Base-by-base conservation (phyloP, 1,140 invertebrate species). In the Euwallacea similis region DNA sequence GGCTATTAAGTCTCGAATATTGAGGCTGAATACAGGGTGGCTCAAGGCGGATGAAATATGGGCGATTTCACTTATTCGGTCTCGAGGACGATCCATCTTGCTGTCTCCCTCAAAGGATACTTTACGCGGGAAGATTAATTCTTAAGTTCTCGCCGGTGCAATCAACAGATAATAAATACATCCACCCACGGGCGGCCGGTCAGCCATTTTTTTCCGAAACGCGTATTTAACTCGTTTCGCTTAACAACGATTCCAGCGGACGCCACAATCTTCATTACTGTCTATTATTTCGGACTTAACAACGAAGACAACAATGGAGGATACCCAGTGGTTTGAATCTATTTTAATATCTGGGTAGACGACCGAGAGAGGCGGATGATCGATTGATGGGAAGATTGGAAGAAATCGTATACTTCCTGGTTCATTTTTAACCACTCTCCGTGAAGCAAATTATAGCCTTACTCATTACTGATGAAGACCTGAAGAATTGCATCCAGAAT, bases 81-180 rank as follows among this genome's bases (percentile, higher is more conserved):
- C 55, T 33, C 65, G 68, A 72, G 67, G 63, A 68, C 65, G 47
- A 71, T 72, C 71, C 33, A 67, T 72, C 71, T 72, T 62, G 13
- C 65, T 68, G 71, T 68, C 71, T 63, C 46, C 53, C 54, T 47
- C 50, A 62, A 72, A 72, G 56, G 65, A 55, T 62, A 66, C 61
- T 71, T 71, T 71, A 66, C 63, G 55, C 33, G 42, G 44, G 58
- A 68, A 68, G 71, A 72, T 72, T 72, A 72, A 72, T 72, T 68
- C 68, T 42, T 42, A 67, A 42, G 43, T 68, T 68, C 59, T 72
- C 56, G 60, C 71, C 67, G 68, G 64, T 58, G 71, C 62, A 72
- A 72, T 72, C 71, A 72, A 60, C 71, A 66, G 65, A 72, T 72
- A 72, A 72, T 72, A 72, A 72, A 72, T 72, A 62, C 55, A 63